Evolutionary conservation across 1,140 invertebrate genomes (phyloP).

Genomic region (Hestina assimilis): DNA sequence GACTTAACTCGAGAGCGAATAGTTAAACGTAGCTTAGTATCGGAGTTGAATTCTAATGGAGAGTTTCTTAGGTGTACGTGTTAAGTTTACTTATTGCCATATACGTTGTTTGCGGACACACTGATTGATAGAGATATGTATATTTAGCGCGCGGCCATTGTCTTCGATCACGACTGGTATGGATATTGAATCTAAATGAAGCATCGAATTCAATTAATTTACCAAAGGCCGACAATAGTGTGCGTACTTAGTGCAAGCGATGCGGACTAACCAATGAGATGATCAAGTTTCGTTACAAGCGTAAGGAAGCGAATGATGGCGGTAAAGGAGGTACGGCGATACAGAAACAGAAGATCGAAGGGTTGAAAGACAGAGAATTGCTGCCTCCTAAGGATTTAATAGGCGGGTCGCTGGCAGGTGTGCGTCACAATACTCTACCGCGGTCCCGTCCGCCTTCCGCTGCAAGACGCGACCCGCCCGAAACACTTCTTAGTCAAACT

Average conservation of each 20-base stretch:
- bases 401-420: slow-evolving; percentile 50
- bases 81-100: slow-evolving; percentile 65
- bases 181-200: slow-evolving; percentile 58
- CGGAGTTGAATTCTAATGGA: slow-evolving; percentile 51
- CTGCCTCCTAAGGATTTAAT: slow-evolving; percentile 68
- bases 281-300: slow-evolving; percentile 83
- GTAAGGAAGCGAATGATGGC: slow-evolving; percentile 76
- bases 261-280: slow-evolving; percentile 71
- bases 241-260: slow-evolving; percentile 45
- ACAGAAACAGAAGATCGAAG: slow-evolving; percentile 72
- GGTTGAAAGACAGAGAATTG: slow-evolving; percentile 59
- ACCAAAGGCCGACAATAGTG: slow-evolving; percentile 23
- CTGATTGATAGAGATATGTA: slow-evolving; percentile 50
- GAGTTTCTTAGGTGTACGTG: slow-evolving; percentile 58
- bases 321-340: slow-evolving; percentile 61
- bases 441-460: slow-evolving; percentile 56
- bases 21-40: slow-evolving; percentile 32
- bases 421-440: slow-evolving; percentile 71
- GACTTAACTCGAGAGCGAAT: slow-evolving; percentile 21
- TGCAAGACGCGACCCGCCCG: slow-evolving; percentile 43
- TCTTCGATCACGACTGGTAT: slow-evolving; percentile 53
- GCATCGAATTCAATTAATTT: slow-evolving; percentile 42
- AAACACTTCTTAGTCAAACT: slow-evolving; percentile 46
- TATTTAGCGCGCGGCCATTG: slow-evolving; percentile 63
- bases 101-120: slow-evolving; percentile 49